Percentiles rank a stretch among this genome's conserved stretches.
Conservation (phyloP, 2,113 vertebrate genomes). For the Microtus richardsoni region DNA sequence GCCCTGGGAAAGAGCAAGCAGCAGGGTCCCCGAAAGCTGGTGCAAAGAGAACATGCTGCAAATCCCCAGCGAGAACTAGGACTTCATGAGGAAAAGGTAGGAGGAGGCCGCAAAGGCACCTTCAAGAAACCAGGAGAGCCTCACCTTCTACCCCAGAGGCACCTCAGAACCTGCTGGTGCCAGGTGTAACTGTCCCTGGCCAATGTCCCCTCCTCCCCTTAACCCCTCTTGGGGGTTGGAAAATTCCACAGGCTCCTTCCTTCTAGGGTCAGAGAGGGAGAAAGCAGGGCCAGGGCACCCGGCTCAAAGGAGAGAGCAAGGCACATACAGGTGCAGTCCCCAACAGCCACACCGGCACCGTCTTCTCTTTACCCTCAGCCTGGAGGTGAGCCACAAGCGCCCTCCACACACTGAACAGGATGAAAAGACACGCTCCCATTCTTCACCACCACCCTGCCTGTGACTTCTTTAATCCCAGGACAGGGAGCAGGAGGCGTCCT, state of each 20-base stretch:
- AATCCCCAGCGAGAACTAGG: neutral
- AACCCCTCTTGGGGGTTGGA: neutral
- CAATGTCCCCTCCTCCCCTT: neutral
- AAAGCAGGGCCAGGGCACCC: neutral
- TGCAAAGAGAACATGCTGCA: neutral
- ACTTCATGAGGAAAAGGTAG: neutral
- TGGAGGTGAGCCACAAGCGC: neutral
- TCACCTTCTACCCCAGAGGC: constrained; percentile 44
- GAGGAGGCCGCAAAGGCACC: constrained; percentile 61
- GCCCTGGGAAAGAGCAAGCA: neutral
- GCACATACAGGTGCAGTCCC: neutral
- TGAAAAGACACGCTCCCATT: neutral
- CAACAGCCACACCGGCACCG: neutral
- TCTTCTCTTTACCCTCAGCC: neutral
- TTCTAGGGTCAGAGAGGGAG: constrained; percentile 26
- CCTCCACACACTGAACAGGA: neutral
- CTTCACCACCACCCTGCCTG: neutral
- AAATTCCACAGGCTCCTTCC: constrained; percentile 70
- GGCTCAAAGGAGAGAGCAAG: neutral
- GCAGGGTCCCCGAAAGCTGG: neutral
- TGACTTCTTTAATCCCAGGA: neutral
- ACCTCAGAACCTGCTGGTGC: constrained; percentile 60
- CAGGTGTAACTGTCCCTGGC: constrained; percentile 40
- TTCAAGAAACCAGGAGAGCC: constrained; percentile 50
- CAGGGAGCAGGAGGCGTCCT: neutral